Base-by-base conservation (phyloP, 1,140 invertebrate species). In the Apis laboriosa region DNA sequence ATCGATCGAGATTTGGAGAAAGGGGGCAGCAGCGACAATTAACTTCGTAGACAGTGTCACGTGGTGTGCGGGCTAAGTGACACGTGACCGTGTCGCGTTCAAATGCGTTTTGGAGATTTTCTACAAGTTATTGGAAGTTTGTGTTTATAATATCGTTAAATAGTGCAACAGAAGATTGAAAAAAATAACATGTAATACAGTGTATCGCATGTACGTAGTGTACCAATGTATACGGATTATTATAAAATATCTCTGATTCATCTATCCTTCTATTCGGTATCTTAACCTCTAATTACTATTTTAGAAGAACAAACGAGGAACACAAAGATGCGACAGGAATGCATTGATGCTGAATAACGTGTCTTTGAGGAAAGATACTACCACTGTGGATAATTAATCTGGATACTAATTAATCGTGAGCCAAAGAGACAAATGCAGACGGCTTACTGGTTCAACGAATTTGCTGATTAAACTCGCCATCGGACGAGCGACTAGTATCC, bases 61-160 rank as follows among this genome's bases (percentile, higher is more conserved):
- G 86, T 87, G 86, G 77, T 55, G 67, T 56, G 49, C n/a, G 60
- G 34, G 63, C 28, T 61, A 84, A 87, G 82, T 84, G 82, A 56
- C 86, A 87, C 86, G 86, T 84, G 86, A 76, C n/a, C 76, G 56
- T 61, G 60, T 79, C 66, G 63, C 58, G 68, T 83, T 28, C 28
- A 34, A 71, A 66, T 70, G 34, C 55, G 49, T 51, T 49, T 64
- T 17, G 12, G 1, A 3, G 67, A 2, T 13, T 43, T 43, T 12
- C 34, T 43, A 17, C 2, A 43, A 5, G 19, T 11, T 67, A 8
- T 0, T 34, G 19, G 43, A 51, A 70, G 67, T 49, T 43, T 43
- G 34, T 43, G 34, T 7, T 43, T 43, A 43, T 43, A 7, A 43
- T 43, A 43, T 43, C 34, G 34, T 43, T 7, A 43, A 43, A 7